Evolutionary conservation across 2,888 invertebrate genomes (phyloP).

Genomic region (Sycophila texana): DNA sequence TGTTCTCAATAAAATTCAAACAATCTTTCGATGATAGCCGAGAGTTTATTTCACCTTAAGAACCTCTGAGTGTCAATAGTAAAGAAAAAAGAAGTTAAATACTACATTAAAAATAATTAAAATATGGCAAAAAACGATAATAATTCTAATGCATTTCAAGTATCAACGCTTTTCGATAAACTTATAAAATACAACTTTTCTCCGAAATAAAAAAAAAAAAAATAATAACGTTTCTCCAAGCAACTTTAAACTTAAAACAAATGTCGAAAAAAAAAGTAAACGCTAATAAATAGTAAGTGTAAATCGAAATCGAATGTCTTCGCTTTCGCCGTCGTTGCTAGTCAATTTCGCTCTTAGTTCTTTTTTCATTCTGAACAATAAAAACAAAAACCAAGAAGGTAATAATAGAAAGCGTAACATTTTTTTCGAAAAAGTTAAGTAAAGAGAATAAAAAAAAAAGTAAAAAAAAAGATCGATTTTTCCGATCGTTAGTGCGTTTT

Average conservation of each 20-base stretch:
- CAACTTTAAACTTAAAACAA: not conserved
- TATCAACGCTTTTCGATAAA: constrained; percentile 12
- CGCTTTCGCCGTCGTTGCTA: constrained; percentile 30
- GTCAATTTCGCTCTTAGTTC: constrained; percentile 27
- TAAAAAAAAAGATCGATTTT: constrained; percentile 49
- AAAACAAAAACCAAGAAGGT: not conserved
- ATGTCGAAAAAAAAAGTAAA: not conserved
- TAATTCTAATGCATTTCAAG: constrained; percentile 24
- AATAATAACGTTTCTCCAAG: constrained; percentile 10
- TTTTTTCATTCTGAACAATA: not conserved
- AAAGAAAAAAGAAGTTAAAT: not conserved
- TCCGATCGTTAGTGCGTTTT: constrained; percentile 40
- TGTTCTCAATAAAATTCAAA: too few species aligned
- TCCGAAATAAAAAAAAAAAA: not conserved
- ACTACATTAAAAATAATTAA: constrained; percentile 3
- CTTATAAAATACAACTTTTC: not conserved
- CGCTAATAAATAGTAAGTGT: constrained; percentile 1
- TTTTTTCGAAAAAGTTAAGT: not conserved
- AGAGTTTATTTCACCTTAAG: too few species aligned
- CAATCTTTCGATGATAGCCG: too few species aligned
- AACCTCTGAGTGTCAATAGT: not conserved
- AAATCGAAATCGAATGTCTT: constrained; percentile 27
- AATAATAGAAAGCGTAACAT: not conserved
- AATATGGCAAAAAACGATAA: constrained; percentile 9
- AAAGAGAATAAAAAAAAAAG: constrained; percentile 37